Percentiles rank a stretch among this genome's conserved stretches.
These are phyloP conservation scores for Epsilonema sp. DNA, from an alignment of 2,888 invertebrate species.

Conservation along the genomic window DNA sequence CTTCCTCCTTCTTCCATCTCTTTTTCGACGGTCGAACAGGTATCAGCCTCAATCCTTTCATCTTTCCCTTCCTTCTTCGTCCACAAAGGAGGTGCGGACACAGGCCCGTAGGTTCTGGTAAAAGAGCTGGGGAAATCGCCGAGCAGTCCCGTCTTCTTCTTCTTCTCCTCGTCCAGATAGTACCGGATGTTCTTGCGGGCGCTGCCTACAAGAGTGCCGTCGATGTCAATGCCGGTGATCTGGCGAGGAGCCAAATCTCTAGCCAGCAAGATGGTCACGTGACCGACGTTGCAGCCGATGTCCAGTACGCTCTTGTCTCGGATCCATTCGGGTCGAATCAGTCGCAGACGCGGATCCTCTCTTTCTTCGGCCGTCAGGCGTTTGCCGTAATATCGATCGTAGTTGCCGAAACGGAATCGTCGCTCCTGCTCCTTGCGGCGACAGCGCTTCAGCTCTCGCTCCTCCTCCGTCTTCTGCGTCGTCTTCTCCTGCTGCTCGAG, in stretches of 20 bases:
- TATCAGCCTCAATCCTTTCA: neutral
- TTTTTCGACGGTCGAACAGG: neutral
- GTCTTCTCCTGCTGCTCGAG: neutral
- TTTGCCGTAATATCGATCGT: slow-evolving; percentile 87
- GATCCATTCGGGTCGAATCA: slow-evolving; percentile 63
- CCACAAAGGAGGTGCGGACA: neutral
- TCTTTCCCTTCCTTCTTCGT: neutral
- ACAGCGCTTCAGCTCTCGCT: too few species aligned
- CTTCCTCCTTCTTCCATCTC: neutral
- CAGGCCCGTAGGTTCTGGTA: neutral
- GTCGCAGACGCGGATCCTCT: slow-evolving; percentile 55
- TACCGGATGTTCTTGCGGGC: slow-evolving; percentile 44
- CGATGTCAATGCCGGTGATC: slow-evolving; percentile 77
- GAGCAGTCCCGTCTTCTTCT: neutral
- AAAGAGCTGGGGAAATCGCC: neutral
- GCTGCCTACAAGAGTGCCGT: slow-evolving; percentile 55
- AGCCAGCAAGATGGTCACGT: slow-evolving; percentile 72
- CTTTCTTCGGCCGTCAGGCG: slow-evolving; percentile 50
- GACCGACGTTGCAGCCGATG: slow-evolving; percentile 92
- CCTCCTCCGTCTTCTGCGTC: too few species aligned
- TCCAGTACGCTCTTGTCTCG: slow-evolving; percentile 71
- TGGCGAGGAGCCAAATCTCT: slow-evolving; percentile 60
- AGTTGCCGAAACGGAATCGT: slow-evolving; percentile 83
- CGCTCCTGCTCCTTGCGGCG: slow-evolving; percentile 54
- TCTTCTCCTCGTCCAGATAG: neutral